Conservation (phyloP, 2,113 vertebrate species). For the Tetraodon nigroviridis region DNA sequence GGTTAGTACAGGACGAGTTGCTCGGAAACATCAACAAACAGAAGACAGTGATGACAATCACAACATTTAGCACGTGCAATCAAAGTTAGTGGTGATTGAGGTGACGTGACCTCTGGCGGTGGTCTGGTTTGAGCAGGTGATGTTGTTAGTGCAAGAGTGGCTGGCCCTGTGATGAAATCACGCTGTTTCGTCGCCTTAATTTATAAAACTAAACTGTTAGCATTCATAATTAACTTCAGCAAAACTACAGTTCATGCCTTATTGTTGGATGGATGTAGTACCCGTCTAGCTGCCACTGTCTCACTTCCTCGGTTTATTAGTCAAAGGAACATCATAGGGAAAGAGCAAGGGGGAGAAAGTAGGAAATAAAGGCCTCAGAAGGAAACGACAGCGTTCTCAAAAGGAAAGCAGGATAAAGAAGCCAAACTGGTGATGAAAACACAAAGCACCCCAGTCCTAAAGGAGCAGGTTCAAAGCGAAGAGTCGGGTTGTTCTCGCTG, state of each 20-base stretch:
- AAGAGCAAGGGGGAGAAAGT: conserved; percentile 23
- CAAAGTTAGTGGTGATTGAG: conserved; percentile 34
- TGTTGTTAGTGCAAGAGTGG: conserved; percentile 67
- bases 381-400: conserved; percentile 9
- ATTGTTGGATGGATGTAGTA: conserved; percentile 15
- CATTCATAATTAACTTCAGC: conserved; percentile 14
- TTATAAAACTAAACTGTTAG: conserved; percentile 47
- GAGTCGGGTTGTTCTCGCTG: conserved; percentile 49
- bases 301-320: conserved; percentile 34
- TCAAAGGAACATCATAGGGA: conserved; percentile 37
- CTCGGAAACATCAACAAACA: conserved; percentile 26
- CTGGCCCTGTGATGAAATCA: conserved; percentile 47
- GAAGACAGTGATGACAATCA: conserved; percentile 29
- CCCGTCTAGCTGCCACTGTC: conserved; percentile 46
- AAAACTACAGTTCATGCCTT: conserved; percentile 37
- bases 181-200: conserved; percentile 22
- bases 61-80: conserved; percentile 35
- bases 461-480: conserved; percentile 42
- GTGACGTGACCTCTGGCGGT: conserved; percentile 42
- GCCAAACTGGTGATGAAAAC: conserved; percentile 2
- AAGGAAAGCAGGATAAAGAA: conserved; percentile 14
- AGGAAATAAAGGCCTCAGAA: conserved; percentile 18
- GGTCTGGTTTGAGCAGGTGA: conserved; percentile 37
- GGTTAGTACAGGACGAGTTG: conserved; percentile 38
- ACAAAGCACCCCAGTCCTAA: conserved; percentile 45